A percentile compares a stretch with the other conserved stretches of the same genome.
phyloP scores from a whole-genome alignment of 2,888 invertebrate genomes.

The Cataglyphis albicans region DNA sequence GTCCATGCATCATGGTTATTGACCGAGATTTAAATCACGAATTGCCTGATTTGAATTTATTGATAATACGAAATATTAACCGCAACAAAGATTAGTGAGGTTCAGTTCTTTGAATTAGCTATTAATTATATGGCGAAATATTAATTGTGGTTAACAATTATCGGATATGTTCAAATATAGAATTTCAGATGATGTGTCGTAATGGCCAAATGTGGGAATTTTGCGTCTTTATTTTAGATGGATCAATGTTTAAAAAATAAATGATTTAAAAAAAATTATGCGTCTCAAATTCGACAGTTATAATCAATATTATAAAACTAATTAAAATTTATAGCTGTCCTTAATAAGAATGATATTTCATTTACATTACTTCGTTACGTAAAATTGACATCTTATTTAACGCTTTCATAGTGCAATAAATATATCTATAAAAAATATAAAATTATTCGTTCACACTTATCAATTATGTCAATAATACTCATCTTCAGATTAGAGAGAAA shows the following conservation, averaged over 20 bases:
- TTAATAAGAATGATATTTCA: background rate
- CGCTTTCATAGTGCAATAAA: background rate
- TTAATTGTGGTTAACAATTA: conserved; percentile 18
- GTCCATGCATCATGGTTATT: conserved; percentile 1
- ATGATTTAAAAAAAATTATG: background rate
- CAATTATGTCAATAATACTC: background rate
- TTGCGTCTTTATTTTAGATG: background rate
- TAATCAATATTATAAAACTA: background rate
- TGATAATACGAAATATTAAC: conserved; percentile 20
- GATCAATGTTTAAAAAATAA: background rate
- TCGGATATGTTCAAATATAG: background rate
- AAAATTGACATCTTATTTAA: background rate
- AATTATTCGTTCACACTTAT: background rate
- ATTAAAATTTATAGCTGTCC: background rate
- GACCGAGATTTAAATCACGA: background rate
- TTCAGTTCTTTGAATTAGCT: background rate
- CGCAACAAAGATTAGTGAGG: background rate
- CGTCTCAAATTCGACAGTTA: background rate
- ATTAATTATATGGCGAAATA: conserved; percentile 3
- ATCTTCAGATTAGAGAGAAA: background rate
- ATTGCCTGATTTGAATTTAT: conserved; percentile 15
- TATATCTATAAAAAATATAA: background rate
- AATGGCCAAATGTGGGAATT: background rate
- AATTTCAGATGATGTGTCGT: background rate
- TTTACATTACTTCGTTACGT: no score